A percentile compares a stretch with the other conserved stretches of the same genome.
Conservation (phyloP, 2,113 vertebrate species). For the Nothoprocta perdicaria region DNA sequence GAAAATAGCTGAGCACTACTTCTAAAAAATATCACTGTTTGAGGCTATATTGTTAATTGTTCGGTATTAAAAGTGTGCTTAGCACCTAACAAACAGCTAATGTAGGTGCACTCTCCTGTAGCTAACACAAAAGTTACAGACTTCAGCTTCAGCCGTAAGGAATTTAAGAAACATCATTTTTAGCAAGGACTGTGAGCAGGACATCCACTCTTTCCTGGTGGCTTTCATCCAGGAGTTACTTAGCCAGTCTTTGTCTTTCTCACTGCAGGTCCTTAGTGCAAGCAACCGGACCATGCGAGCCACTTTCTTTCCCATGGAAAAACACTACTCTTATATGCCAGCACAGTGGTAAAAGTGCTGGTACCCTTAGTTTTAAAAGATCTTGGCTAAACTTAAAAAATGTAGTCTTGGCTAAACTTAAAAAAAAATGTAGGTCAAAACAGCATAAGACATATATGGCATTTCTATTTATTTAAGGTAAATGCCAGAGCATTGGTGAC, state of each 20-base stretch:
- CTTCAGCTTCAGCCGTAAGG: neutral
- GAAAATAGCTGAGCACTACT: neutral
- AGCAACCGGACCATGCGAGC: neutral
- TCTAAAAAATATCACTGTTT: neutral
- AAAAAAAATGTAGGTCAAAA: neutral
- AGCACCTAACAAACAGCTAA: neutral
- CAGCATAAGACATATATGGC: neutral
- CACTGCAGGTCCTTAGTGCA: neutral
- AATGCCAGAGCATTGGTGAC: neutral
- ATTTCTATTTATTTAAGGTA: neutral
- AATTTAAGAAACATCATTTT: neutral
- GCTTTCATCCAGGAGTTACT: neutral
- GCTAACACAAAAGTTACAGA: neutral
- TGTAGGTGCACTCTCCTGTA: neutral
- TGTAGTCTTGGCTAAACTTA: neutral
- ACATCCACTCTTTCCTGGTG: neutral
- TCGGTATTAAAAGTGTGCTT: neutral
- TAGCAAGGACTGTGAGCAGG: neutral
- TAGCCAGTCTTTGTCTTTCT: neutral
- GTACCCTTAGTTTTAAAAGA: neutral
- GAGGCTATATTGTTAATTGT: neutral
- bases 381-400: neutral
- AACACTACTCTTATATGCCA: neutral
- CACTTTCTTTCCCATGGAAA: neutral
- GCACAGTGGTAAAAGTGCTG: neutral